These are phyloP conservation scores for Elachura formosa DNA, from an alignment of 2,113 vertebrate genomes.

Conservation along the genomic window DNA sequence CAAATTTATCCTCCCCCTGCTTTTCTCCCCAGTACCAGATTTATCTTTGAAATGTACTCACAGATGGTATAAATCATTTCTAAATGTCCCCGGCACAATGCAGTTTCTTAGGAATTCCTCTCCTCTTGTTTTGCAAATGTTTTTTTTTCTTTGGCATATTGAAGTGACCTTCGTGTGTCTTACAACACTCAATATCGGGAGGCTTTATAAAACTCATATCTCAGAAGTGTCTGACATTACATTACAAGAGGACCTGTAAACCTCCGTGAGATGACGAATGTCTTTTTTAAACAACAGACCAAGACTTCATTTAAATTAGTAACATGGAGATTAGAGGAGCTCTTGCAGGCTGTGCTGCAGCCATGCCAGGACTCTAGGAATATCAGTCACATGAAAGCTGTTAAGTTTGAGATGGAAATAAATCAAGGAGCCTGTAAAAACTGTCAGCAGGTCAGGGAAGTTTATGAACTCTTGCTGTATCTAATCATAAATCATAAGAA, in stretches of 20 bases:
- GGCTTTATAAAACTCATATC: slow-evolving; percentile 81
- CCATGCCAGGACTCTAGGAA: slow-evolving; percentile 74
- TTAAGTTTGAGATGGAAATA: slow-evolving; percentile 84
- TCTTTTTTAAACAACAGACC: slow-evolving; percentile 83
- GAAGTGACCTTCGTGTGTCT: slow-evolving; percentile 79
- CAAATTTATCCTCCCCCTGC: slow-evolving; percentile 27
- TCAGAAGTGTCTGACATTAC: slow-evolving; percentile 83
- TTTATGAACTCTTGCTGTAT: slow-evolving; percentile 88
- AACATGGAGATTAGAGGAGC: slow-evolving; percentile 80
- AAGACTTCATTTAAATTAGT: slow-evolving; percentile 86
- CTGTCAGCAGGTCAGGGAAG: slow-evolving; percentile 85
- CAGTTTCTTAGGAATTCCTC: slow-evolving; percentile 68
- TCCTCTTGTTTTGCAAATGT: slow-evolving; percentile 55
- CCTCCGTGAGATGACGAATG: slow-evolving; percentile 79
- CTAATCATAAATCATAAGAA: slow-evolving; percentile 85
- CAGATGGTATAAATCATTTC: slow-evolving; percentile 63
- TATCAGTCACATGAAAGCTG: slow-evolving; percentile 86
- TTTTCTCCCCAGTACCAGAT: slow-evolving; percentile 38
- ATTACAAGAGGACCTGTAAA: slow-evolving; percentile 82
- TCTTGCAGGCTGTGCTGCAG: slow-evolving; percentile 70
- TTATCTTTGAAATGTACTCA: slow-evolving; percentile 64
- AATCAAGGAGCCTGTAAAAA: slow-evolving; percentile 86
- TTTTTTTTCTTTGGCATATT: slow-evolving; percentile 42
- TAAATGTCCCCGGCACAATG: slow-evolving; percentile 28
- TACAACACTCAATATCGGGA: slow-evolving; percentile 72